Percentiles rank a stretch among this genome's conserved stretches.
Conservation (phyloP, 2,888 invertebrate genomes). For the Epinotia brunnichana region DNA sequence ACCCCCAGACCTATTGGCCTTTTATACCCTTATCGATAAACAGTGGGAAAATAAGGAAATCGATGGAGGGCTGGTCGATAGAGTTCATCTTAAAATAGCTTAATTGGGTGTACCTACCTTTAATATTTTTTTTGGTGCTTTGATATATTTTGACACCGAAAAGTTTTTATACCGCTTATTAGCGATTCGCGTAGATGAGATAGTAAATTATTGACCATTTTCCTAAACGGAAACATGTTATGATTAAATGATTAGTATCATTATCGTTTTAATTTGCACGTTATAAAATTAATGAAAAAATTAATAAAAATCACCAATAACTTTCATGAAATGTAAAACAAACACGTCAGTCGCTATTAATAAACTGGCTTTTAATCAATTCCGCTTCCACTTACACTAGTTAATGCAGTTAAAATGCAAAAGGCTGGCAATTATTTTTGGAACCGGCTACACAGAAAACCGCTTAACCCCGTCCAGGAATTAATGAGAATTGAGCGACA, state of each 20-base stretch:
- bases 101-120: background rate
- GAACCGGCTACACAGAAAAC: constrained; percentile 75
- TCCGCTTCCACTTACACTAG: constrained; percentile 47
- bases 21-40: constrained; percentile 71
- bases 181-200: too few relatives aligned
- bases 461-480: constrained; percentile 77
- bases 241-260: background rate
- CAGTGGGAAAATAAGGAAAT: constrained; percentile 65
- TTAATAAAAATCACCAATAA: background rate
- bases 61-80: constrained; percentile 49
- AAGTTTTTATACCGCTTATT: too few relatives aligned
- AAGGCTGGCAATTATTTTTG: constrained; percentile 64
- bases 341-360: constrained; percentile 22
- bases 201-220: too few relatives aligned
- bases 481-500: constrained; percentile 83
- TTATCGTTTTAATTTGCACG: background rate
- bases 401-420: constrained; percentile 58
- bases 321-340: background rate
- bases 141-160: background rate
- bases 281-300: background rate
- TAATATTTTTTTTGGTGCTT: background rate
- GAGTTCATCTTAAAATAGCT: constrained; percentile 12
- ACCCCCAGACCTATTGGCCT: constrained; percentile 83
- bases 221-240: background rate
- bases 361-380: constrained; percentile 52